Conservation (phyloP, 2,888 invertebrate genomes). For the Celastrina argiolus region DNA sequence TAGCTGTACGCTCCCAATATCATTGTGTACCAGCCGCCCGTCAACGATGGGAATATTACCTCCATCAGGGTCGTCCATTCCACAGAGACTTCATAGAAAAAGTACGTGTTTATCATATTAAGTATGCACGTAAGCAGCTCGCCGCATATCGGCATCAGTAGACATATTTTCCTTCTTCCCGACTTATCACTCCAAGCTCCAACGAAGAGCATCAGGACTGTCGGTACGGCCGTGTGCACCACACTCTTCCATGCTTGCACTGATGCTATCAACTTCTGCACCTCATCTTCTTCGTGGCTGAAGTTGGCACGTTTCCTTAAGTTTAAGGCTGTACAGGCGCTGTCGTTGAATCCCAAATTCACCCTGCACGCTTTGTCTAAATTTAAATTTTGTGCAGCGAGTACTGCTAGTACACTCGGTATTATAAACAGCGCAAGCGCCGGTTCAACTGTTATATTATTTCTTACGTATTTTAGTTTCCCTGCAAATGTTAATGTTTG, state of each 20-base stretch:
- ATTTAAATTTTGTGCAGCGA: conserved; percentile 90
- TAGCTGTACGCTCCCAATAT: conserved; percentile 79
- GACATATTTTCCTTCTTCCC: conserved; percentile 77
- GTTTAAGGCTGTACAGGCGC: conserved; percentile 84
- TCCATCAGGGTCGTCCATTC: conserved; percentile 75
- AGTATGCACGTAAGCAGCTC: conserved; percentile 72
- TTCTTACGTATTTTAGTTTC: conserved; percentile 68
- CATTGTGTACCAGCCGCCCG: conserved; percentile 78
- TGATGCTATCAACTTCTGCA: conserved; percentile 77
- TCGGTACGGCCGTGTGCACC: conserved; percentile 73
- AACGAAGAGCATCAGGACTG: conserved; percentile 75
- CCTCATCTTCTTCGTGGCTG: conserved; percentile 81
- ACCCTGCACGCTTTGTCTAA: conserved; percentile 91
- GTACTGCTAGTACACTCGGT: conserved; percentile 81
- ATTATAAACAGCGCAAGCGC: conserved; percentile 81
- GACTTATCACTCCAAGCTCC: conserved; percentile 81
- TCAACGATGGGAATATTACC: conserved; percentile 69
- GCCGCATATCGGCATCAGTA: conserved; percentile 76
- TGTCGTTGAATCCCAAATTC: conserved; percentile 82
- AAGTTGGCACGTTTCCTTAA: conserved; percentile 82
- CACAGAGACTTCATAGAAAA: conserved; percentile 73
- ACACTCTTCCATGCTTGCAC: conserved; percentile 77
- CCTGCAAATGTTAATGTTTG: conserved; percentile 56
- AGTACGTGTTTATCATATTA: conserved; percentile 74
- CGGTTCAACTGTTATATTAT: conserved; percentile 82